Percentiles rank a stretch among this genome's conserved stretches.
phyloP scores from a whole-genome alignment of 2,113 vertebrate species.

The Cairina moschata region DNA sequence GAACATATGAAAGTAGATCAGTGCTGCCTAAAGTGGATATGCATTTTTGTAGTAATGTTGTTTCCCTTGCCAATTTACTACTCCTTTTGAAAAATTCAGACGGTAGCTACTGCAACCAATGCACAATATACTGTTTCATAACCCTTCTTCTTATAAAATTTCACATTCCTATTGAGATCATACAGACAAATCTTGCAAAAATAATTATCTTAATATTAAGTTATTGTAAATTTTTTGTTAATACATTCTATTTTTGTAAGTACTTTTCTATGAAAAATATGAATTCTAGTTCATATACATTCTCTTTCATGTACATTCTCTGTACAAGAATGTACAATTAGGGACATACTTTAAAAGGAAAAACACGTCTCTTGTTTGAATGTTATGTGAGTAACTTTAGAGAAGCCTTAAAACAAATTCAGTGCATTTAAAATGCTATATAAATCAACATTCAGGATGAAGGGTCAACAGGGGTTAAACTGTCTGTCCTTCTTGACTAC shows the following conservation, averaged over 20 bases:
- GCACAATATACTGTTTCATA: neutral
- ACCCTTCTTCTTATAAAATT: neutral
- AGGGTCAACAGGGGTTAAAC: conserved; percentile 79
- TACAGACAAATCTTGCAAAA: neutral
- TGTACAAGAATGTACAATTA: neutral
- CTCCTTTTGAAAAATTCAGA: conserved; percentile 7
- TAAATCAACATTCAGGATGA: conserved; percentile 69
- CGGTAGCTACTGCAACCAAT: neutral
- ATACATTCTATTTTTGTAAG: neutral
- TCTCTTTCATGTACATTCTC: neutral
- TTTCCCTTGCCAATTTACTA: neutral
- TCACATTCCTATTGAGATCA: neutral
- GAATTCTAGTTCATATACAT: neutral
- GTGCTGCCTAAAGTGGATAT: neutral
- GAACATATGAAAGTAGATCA: conserved; percentile 14
- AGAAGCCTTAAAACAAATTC: conserved; percentile 31
- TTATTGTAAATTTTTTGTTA: neutral
- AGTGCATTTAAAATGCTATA: conserved; percentile 68
- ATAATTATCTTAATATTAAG: neutral
- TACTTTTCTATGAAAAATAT: neutral
- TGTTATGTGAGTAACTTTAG: neutral
- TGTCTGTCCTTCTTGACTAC: conserved; percentile 76
- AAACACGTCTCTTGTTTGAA: neutral
- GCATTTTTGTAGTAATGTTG: conserved; percentile 21
- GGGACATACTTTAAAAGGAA: neutral